Conservation (phyloP, 2,113 vertebrate genomes). For the Solea solea region DNA sequence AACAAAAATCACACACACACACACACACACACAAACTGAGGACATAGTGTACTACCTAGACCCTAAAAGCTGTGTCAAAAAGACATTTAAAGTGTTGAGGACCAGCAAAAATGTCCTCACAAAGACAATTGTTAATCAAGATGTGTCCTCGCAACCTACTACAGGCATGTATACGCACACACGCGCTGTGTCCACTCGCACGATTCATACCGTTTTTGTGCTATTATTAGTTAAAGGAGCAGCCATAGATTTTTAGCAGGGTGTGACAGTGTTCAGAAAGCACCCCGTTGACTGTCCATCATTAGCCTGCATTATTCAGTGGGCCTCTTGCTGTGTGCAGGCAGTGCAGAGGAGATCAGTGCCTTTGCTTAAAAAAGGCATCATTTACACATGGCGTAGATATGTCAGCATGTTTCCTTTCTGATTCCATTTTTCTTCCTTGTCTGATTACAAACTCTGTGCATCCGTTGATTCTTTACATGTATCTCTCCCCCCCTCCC, state of each 20-base stretch:
- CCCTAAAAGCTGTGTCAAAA: too few relatives aligned
- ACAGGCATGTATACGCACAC: not conserved
- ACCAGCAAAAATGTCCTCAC: too few relatives aligned
- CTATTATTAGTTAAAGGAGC: not conserved
- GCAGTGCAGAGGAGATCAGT: conserved; percentile 12
- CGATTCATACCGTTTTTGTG: not conserved
- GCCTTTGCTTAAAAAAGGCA: conserved; percentile 28
- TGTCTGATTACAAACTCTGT: not conserved
- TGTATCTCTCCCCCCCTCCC: not conserved
- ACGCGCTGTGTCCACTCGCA: not conserved
- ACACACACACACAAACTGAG: too few relatives aligned
- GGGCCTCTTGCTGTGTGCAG: conserved; percentile 50
- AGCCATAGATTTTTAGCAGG: conserved; percentile 24
- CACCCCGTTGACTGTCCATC: conserved; percentile 50
- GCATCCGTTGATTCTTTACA: not conserved
- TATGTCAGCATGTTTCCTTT: not conserved
- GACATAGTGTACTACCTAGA: too few relatives aligned
- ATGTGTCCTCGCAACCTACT: too few relatives aligned
- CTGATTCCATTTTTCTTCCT: not conserved
- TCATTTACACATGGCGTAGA: not conserved
- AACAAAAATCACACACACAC: too few relatives aligned
- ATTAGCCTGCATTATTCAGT: conserved; percentile 68
- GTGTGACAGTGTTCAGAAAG: conserved; percentile 50
- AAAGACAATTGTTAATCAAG: not conserved
- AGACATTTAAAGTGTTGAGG: too few relatives aligned